Conservation (phyloP, 2,888 invertebrate genomes). For the Thumatha senex region DNA sequence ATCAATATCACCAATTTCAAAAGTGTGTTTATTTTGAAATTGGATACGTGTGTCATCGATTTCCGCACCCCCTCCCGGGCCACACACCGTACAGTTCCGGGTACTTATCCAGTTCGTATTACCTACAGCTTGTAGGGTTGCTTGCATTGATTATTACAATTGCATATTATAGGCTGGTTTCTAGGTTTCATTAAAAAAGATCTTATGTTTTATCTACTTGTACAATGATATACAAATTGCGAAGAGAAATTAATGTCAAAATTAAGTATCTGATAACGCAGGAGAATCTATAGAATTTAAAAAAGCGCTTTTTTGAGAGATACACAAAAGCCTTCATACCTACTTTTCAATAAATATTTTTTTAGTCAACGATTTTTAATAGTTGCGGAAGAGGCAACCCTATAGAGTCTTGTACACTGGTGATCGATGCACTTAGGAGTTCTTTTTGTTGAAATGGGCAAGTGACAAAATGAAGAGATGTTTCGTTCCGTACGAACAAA, state of each 20-base stretch:
- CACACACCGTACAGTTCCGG: constrained; percentile 48
- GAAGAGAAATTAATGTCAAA: not conserved
- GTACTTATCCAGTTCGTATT: constrained; percentile 42
- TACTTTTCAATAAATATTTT: too few relatives aligned
- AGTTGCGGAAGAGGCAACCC: constrained; percentile 16
- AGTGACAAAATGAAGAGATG: constrained; percentile 39
- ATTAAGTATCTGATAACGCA: too few relatives aligned
- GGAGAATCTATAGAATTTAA: too few relatives aligned
- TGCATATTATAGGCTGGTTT: too few relatives aligned
- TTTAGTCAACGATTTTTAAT: too few relatives aligned
- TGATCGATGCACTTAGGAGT: constrained; percentile 36
- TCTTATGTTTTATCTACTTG: too few relatives aligned
- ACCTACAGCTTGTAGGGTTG: constrained; percentile 32
- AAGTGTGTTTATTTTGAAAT: constrained; percentile 51
- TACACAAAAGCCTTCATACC: too few relatives aligned
- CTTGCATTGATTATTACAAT: not conserved
- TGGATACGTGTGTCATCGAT: constrained; percentile 50
- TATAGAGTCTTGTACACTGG: constrained; percentile 26
- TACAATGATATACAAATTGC: not conserved
- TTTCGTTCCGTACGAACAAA: constrained; percentile 29
- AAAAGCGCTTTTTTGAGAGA: too few relatives aligned
- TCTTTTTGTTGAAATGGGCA: constrained; percentile 31
- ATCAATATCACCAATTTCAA: constrained; percentile 43
- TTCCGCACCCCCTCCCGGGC: constrained; percentile 36
- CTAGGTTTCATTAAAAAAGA: too few relatives aligned